These are phyloP conservation scores for Mellilla xanthometata DNA, from an alignment of 2,888 invertebrate species.

Conservation along the genomic window DNA sequence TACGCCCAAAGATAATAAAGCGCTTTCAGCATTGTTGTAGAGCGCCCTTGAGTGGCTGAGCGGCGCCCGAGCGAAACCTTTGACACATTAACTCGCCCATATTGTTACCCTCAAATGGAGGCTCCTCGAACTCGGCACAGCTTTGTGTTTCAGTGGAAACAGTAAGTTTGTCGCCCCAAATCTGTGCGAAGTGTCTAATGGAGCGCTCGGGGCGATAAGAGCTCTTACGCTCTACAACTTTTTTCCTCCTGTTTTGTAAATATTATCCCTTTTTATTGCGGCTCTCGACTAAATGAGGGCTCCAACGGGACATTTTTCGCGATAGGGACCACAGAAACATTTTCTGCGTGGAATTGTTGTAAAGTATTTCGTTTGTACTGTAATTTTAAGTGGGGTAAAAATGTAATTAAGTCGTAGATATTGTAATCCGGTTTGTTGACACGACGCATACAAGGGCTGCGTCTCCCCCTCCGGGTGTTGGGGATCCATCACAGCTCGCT, in stretches of 20 bases:
- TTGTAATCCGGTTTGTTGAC: conserved; percentile 57
- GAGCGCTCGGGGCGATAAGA: conserved; percentile 66
- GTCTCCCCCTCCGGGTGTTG: conserved; percentile 33
- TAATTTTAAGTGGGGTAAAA: conserved; percentile 31
- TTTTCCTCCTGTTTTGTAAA: conserved; percentile 66
- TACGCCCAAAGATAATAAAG: conserved; percentile 12
- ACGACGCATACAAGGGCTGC: conserved; percentile 43
- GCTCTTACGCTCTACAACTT: conserved; percentile 66
- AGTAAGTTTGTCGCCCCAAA: conserved; percentile 61
- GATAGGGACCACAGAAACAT: conserved; percentile 12
- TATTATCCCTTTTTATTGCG: conserved; percentile 38
- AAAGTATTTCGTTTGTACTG: conserved; percentile 22
- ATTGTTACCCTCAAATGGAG: conserved; percentile 34
- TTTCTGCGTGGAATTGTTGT: conserved; percentile 9
- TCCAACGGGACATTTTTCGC: conserved; percentile 9
- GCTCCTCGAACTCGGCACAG: conserved; percentile 40
- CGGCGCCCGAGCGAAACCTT: conserved; percentile 35
- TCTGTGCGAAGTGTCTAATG: conserved; percentile 74
- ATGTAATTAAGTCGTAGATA: conserved; percentile 39
- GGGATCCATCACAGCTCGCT: conserved; percentile 26
- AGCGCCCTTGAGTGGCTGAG: conserved; percentile 36
- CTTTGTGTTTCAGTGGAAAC: conserved; percentile 50
- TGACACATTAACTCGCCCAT: conserved; percentile 41
- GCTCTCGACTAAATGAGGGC: conserved; percentile 17
- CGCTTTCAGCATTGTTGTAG: conserved; percentile 19